Evolutionary conservation across 2,888 invertebrate species (phyloP).

Genomic region (Lepidonotus clava): DNA sequence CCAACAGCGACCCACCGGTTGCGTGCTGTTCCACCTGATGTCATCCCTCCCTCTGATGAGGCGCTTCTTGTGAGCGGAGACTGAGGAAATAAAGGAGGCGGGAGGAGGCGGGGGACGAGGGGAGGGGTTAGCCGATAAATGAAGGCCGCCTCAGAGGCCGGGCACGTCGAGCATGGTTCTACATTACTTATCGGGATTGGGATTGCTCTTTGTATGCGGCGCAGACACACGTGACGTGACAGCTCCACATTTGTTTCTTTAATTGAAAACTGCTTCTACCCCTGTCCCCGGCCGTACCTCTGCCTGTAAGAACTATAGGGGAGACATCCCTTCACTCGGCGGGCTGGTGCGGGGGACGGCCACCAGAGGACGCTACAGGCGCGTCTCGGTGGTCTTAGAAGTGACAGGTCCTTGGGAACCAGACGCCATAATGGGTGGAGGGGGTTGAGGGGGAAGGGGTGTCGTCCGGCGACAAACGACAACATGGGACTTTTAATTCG

Average conservation of each 20-base stretch:
- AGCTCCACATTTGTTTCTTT: slow-evolving; percentile 10
- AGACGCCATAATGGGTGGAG: no score
- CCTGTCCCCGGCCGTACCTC: neutral
- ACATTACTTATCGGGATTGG: slow-evolving; percentile 2
- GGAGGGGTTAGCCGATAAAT: neutral
- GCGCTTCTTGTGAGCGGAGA: neutral
- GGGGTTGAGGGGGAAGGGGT: no score
- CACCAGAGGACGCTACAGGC: no score
- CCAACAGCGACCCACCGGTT: slow-evolving; percentile 33
- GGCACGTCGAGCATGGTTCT: neutral
- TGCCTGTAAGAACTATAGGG: no score
- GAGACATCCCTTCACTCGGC: no score
- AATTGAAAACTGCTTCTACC: neutral
- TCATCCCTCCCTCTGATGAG: slow-evolving; percentile 7
- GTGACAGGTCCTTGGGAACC: no score
- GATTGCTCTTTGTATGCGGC: neutral
- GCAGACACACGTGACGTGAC: neutral
- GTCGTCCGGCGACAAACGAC: no score
- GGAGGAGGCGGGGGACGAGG: neutral
- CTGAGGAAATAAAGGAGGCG: neutral
- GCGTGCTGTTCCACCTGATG: slow-evolving; percentile 47
- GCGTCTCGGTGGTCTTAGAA: no score
- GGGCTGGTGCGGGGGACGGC: no score
- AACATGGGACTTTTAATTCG: no score
- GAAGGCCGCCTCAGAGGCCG: neutral